Percentiles rank a stretch among this genome's conserved stretches.
Conservation (phyloP, 2,797 vertebrate species). For the Halcyon badia region DNA sequence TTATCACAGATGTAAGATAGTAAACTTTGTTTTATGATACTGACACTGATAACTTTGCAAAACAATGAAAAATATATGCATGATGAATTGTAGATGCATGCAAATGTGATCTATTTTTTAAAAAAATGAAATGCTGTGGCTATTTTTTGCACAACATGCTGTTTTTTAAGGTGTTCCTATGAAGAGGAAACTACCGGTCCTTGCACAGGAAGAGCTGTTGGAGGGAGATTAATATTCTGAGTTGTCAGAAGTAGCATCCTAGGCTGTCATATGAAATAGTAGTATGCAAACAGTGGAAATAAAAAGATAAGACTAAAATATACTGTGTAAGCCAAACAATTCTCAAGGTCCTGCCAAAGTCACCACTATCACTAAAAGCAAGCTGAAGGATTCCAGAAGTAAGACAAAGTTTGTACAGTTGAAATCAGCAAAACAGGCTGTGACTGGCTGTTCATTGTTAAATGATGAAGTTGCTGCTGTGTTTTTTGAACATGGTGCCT, state of each 20-base stretch:
- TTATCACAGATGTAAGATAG: not conserved
- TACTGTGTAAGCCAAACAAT: not conserved
- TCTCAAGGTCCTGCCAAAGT: not conserved
- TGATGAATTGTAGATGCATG: not conserved
- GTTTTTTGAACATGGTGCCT: not conserved
- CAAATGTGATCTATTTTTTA: not conserved
- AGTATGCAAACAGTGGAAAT: not conserved
- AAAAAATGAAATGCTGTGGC: not conserved
- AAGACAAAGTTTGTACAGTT: not conserved
- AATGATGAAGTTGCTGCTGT: not conserved
- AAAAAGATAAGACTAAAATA: not conserved
- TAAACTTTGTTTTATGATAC: not conserved
- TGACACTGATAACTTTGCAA: not conserved
- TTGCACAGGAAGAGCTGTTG: constrained; percentile 13
- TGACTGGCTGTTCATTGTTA: not conserved
- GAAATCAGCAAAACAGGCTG: not conserved
- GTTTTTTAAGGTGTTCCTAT: not conserved
- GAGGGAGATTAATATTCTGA: not conserved
- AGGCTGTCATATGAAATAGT: not conserved
- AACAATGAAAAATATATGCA: not conserved
- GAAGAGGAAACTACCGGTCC: not conserved
- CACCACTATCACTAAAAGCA: not conserved
- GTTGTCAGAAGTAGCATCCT: not conserved
- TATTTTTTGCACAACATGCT: not conserved
- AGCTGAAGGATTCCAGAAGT: not conserved